These are phyloP conservation scores for Sympetrum striolatum DNA, from an alignment of 2,888 invertebrate species.

Conservation along the genomic window DNA sequence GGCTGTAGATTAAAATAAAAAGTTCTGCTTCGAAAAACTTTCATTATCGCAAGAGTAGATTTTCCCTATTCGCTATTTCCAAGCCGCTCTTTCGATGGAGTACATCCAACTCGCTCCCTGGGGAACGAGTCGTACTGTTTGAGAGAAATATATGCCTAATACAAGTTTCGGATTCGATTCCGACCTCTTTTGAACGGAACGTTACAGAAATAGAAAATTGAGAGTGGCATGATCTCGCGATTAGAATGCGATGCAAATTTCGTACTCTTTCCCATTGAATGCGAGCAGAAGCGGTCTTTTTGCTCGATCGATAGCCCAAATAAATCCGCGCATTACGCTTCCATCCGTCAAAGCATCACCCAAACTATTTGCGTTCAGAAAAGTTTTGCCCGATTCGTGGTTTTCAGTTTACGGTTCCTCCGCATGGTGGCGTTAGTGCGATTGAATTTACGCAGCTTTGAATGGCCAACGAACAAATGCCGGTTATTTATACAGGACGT, in stretches of 20 bases:
- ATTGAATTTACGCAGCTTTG: not conserved
- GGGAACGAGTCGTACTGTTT: too few relatives aligned
- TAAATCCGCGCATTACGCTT: not conserved
- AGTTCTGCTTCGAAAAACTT: too few relatives aligned
- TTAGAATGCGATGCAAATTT: not conserved
- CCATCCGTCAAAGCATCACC: not conserved
- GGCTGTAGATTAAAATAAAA: too few relatives aligned
- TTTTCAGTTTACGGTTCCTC: not conserved
- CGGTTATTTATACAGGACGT: not conserved
- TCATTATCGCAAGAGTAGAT: too few relatives aligned
- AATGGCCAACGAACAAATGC: not conserved
- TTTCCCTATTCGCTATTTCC: too few relatives aligned
- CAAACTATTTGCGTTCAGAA: not conserved
- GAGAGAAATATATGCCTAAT: too few relatives aligned
- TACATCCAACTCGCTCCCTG: too few relatives aligned
- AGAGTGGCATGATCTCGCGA: not conserved
- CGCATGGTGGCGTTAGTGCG: not conserved
- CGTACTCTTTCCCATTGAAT: not conserved
- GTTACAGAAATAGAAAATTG: not conserved
- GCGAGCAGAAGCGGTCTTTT: not conserved
- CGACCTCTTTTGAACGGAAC: not conserved
- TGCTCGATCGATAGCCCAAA: not conserved
- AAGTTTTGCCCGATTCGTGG: not conserved
- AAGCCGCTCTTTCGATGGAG: too few relatives aligned
- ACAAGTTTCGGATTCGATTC: not conserved